phyloP scores from a whole-genome alignment of 2,797 vertebrate species.

The Pseudochirops cupreus region DNA sequence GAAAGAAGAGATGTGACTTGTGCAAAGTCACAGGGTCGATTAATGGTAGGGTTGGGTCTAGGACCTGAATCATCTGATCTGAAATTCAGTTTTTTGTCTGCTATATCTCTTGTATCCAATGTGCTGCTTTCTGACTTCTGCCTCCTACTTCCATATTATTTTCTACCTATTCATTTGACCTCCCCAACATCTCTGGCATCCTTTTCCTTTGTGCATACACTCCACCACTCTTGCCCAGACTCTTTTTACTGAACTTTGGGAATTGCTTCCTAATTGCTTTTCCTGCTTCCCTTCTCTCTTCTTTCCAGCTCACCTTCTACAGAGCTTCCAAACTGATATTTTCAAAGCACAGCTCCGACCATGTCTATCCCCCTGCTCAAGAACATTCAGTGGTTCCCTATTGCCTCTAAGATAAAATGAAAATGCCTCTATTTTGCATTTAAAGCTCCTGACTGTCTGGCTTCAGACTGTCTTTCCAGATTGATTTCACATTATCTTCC shows the following conservation, averaged over 20 bases:
- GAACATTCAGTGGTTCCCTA: neutral
- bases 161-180: neutral
- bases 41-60: neutral
- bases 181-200: neutral
- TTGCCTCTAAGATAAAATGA: neutral
- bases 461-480: neutral
- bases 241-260: neutral
- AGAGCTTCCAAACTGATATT: neutral
- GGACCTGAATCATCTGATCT: neutral
- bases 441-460: neutral
- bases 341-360: neutral
- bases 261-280: neutral
- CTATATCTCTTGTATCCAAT: neutral
- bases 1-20: neutral
- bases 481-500: neutral
- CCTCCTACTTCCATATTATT: neutral
- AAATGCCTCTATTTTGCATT: neutral
- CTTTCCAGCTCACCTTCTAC: neutral
- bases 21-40: neutral
- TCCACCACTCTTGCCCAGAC: neutral
- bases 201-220: neutral
- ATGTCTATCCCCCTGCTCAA: neutral
- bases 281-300: neutral
- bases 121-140: neutral
- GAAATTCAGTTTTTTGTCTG: neutral